Evolutionary conservation across 1,140 invertebrate species (phyloP).

Genomic region (Bombus cullumanus): DNA sequence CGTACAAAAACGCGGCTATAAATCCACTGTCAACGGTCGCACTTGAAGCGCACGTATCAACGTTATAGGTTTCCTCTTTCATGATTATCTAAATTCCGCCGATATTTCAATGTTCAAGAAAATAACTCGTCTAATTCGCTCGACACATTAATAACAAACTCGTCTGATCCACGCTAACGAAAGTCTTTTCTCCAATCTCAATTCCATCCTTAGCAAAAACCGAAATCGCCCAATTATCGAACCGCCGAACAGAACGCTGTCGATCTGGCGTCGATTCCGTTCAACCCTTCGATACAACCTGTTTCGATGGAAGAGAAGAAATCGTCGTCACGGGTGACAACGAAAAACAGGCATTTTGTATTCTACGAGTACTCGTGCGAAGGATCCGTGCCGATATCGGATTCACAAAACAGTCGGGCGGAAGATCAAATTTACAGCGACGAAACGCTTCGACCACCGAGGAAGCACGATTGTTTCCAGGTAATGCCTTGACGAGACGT

Average conservation of each 20-base stretch:
- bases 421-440: conserved; percentile 62
- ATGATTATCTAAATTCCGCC: no score
- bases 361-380: conserved; percentile 16
- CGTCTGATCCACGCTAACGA: no score
- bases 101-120: no score
- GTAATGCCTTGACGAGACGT: conserved; percentile 75
- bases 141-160: no score
- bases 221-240: background rate
- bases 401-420: conserved; percentile 59
- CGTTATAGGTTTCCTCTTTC: no score
- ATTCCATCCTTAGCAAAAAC: background rate
- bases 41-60: no score
- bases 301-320: background rate
- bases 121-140: no score
- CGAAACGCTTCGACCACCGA: conserved; percentile 41
- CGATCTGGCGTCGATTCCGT: background rate
- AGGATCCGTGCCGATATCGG: conserved; percentile 43
- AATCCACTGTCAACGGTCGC: no score
- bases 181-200: no score
- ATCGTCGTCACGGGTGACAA: background rate
- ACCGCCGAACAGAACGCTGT: background rate
- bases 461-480: conserved; percentile 70
- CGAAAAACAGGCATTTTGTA: conserved; percentile 43
- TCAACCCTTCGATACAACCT: background rate
- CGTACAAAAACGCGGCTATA: no score